A percentile compares a stretch with the other conserved stretches of the same genome.
Evolutionary conservation across 2,113 vertebrate genomes (phyloP).

Genomic region (Passer domesticus): DNA sequence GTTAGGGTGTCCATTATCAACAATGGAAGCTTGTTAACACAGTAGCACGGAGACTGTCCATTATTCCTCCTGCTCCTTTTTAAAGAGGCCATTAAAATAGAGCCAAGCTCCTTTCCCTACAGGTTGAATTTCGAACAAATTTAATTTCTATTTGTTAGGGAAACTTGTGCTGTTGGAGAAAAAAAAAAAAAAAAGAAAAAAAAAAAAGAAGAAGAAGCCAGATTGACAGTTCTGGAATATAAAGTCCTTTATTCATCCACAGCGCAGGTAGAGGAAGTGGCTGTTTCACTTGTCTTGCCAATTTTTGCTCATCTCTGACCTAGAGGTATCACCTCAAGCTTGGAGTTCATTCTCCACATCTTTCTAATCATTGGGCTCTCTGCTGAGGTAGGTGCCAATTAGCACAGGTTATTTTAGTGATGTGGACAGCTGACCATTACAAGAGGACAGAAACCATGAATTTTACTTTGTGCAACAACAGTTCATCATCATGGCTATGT

Average conservation of each 20-base stretch:
- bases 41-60: constrained; percentile 19
- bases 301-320: constrained; percentile 48
- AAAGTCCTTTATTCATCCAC: constrained; percentile 51
- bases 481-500: background rate
- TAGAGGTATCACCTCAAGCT: constrained; percentile 33
- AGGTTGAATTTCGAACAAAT: constrained; percentile 56
- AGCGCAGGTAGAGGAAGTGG: background rate
- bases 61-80: constrained; percentile 59
- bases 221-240: constrained; percentile 43
- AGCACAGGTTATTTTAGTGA: constrained; percentile 31
- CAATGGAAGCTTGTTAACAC: constrained; percentile 69
- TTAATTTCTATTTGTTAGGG: constrained; percentile 71
- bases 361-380: constrained; percentile 55
- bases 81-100: constrained; percentile 65
- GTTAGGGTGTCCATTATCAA: constrained; percentile 63
- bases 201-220: background rate
- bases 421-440: constrained; percentile 48
- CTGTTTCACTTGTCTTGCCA: constrained; percentile 23
- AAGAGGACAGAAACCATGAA: background rate
- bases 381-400: constrained; percentile 49
- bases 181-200: background rate
- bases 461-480: background rate
- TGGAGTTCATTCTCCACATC: constrained; percentile 29
- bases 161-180: background rate
- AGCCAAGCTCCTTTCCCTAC: constrained; percentile 46